A percentile compares a stretch with the other conserved stretches of the same genome.
These are phyloP conservation scores for Barbus barbus DNA, from an alignment of 2,113 vertebrate genomes.

Conservation along the genomic window DNA sequence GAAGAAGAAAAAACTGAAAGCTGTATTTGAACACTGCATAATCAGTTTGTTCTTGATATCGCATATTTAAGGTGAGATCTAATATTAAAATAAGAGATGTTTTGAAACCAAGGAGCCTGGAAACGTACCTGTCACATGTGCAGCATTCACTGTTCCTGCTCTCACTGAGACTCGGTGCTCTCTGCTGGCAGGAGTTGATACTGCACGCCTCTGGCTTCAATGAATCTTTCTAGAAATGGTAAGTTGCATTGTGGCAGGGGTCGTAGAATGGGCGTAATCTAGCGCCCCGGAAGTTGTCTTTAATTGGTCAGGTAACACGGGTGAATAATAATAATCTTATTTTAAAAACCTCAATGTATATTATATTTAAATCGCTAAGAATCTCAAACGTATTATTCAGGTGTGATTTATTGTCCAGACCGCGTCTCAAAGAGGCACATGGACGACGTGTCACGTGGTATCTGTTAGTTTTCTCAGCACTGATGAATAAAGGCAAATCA, in stretches of 20 bases:
- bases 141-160: too few relatives aligned
- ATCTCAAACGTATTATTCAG: background rate
- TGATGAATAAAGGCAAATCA: background rate
- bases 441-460: too few relatives aligned
- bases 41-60: background rate
- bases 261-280: too few relatives aligned
- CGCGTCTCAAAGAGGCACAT: background rate
- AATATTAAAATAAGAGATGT: too few relatives aligned
- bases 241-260: background rate
- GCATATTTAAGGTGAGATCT: background rate
- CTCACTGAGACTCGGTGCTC: too few relatives aligned
- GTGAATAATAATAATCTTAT: background rate
- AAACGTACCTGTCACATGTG: too few relatives aligned
- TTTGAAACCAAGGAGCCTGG: background rate
- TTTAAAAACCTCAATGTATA: background rate
- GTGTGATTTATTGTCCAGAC: background rate
- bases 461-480: background rate
- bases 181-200: background rate
- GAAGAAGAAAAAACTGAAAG: background rate
- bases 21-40: background rate
- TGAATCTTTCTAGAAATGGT: background rate
- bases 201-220: background rate
- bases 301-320: background rate
- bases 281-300: background rate
- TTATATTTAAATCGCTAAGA: background rate